Conservation (phyloP, 2,888 invertebrate genomes). For the Thelaira solivaga region DNA sequence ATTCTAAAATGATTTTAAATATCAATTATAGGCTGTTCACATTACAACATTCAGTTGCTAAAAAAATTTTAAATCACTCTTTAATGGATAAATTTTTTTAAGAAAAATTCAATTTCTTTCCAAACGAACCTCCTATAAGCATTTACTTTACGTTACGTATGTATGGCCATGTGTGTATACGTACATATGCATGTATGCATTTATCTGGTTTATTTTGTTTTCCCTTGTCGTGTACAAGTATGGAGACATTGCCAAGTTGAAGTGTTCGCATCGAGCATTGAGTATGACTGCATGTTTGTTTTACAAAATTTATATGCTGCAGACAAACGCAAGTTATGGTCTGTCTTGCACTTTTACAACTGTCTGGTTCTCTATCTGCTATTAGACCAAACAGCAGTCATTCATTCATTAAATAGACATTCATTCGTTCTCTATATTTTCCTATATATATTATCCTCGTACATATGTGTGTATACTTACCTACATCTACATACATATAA, state of each 20-base stretch:
- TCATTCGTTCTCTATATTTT: no score
- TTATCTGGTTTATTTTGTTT: neutral
- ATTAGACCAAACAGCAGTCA: neutral
- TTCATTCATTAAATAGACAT: conserved; percentile 30
- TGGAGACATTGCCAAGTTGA: conserved; percentile 36
- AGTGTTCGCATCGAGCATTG: neutral
- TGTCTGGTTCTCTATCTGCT: neutral
- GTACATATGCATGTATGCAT: neutral
- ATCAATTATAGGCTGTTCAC: no score
- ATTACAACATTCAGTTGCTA: no score
- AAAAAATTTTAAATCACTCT: no score
- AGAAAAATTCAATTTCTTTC: neutral
- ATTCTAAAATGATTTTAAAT: no score
- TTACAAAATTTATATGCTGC: conserved; percentile 60
- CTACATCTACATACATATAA: neutral
- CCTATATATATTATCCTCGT: no score
- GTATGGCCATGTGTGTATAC: no score
- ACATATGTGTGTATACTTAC: neutral
- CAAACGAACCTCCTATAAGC: no score
- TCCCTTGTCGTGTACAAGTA: neutral
- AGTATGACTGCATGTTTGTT: conserved; percentile 34
- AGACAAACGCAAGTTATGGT: conserved; percentile 57
- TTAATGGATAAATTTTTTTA: no score
- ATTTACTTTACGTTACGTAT: no score
- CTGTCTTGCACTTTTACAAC: neutral